These are phyloP conservation scores for Drosophila gunungcola DNA, from an alignment of 1,140 invertebrate species.

Conservation along the genomic window DNA sequence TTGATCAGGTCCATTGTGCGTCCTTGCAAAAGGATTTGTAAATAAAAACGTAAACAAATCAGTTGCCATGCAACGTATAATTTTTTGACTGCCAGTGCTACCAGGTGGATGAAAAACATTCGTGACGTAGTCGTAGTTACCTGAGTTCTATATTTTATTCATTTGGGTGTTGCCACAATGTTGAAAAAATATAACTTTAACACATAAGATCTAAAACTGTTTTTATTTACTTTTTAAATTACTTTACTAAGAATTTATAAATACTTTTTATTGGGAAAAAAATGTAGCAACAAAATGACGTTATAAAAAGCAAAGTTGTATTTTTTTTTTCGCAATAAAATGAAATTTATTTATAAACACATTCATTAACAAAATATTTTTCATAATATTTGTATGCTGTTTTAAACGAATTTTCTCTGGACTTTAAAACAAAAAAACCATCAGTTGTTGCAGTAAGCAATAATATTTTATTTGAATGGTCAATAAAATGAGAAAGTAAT, in stretches of 20 bases:
- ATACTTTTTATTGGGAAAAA: not conserved
- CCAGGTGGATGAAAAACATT: not conserved
- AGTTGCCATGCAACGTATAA: conserved; percentile 56
- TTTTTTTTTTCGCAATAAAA: too few species aligned
- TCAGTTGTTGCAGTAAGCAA: not conserved
- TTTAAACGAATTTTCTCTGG: too few species aligned
- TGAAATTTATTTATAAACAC: too few species aligned
- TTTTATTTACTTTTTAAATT: too few species aligned
- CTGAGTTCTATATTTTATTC: not conserved
- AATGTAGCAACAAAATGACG: too few species aligned
- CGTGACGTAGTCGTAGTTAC: not conserved
- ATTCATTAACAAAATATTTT: too few species aligned
- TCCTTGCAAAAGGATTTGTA: not conserved
- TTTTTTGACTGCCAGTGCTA: not conserved
- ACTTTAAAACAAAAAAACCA: not conserved
- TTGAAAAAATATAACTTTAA: not conserved
- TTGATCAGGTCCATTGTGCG: conserved; percentile 76
- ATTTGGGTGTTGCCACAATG: conserved; percentile 2
- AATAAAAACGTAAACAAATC: conserved; percentile 26
- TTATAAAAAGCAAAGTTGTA: too few species aligned
- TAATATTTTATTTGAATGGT: not conserved
- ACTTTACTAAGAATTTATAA: not conserved
- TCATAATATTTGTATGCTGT: too few species aligned
- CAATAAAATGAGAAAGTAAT: conserved; percentile 3
- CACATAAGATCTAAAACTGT: not conserved